These are phyloP conservation scores for Mactromeris polynyma DNA, from an alignment of 2,888 invertebrate genomes.

Conservation along the genomic window DNA sequence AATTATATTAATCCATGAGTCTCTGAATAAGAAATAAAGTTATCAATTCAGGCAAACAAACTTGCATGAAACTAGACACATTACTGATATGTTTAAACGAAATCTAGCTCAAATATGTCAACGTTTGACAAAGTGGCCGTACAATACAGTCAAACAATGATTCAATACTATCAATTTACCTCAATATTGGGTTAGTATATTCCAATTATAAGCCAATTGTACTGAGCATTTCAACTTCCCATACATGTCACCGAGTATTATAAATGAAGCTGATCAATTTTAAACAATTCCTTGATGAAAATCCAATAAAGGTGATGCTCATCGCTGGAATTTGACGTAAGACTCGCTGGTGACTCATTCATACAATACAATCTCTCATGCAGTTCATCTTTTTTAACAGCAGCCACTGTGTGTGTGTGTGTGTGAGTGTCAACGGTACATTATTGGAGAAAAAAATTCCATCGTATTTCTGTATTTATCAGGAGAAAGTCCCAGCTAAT, in stretches of 20 bases:
- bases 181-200: background rate
- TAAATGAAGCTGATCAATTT: background rate
- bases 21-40: background rate
- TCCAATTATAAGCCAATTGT: background rate
- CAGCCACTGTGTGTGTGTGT: background rate
- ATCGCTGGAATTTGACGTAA: slow-evolving; percentile 4
- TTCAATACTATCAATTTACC: background rate
- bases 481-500: background rate
- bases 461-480: background rate
- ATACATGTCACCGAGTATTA: background rate
- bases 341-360: background rate
- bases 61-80: background rate
- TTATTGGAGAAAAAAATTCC: background rate
- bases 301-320: slow-evolving; percentile 12
- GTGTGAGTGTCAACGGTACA: background rate
- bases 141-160: background rate
- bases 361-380: background rate
- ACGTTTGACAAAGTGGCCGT: background rate
- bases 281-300: background rate
- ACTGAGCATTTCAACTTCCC: background rate
- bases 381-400: background rate
- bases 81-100: background rate
- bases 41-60: background rate
- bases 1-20: too few relatives aligned
- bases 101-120: background rate